Base-by-base conservation (phyloP, 1,140 invertebrate genomes). In the Gyrodactylus bullatarudis region DNA sequence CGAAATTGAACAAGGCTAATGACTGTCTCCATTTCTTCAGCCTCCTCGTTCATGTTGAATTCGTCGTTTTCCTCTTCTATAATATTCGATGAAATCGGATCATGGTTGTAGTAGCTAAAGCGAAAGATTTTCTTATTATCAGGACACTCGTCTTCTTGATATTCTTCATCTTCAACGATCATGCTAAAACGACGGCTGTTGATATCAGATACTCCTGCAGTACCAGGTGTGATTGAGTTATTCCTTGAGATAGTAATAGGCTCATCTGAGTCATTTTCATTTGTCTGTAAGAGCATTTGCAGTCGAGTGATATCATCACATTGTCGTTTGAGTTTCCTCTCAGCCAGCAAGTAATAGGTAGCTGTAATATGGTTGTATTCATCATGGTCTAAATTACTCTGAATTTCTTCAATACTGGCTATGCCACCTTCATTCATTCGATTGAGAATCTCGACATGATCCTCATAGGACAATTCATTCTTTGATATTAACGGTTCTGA, bases 291-390 rank as follows among this genome's bases (percentile, higher is more conserved):
- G 20, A 25, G 24, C 8, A 23, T 24, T 20, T 23, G 22, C 26
- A 25, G 20, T 8, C 72, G 26, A 25, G 20, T 20, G 23, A 23
- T 23, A 20, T 73, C 72, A 1, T 24, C 21, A 68, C 26, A 69
- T 34, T 23, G n/a, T 24, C 72, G 72, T 85, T 84, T 76, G 23
- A 94, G 82, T 79, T 91, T 89, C 74, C 91, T 83, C 82, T 98
- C 94, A 23, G 91, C 92, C 75, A 98, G 82, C 76, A 98, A 83
- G 83, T 91, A 98, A 83, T 97, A 98, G 26, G 93, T 98, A 25
- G 94, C 94, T 26, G 93, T 95, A 76, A 98, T 88, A 80, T 97
- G 90, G 82, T 94, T 93, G 81, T 98, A 98, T 78, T 91, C 88
- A 83, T 95, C 91, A 78, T 87, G 88, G 78, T 95, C 89, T 75